A percentile compares a stretch with the other conserved stretches of the same genome.
Conservation (phyloP, 2,797 vertebrate species). For the Lacerta bilineata region DNA sequence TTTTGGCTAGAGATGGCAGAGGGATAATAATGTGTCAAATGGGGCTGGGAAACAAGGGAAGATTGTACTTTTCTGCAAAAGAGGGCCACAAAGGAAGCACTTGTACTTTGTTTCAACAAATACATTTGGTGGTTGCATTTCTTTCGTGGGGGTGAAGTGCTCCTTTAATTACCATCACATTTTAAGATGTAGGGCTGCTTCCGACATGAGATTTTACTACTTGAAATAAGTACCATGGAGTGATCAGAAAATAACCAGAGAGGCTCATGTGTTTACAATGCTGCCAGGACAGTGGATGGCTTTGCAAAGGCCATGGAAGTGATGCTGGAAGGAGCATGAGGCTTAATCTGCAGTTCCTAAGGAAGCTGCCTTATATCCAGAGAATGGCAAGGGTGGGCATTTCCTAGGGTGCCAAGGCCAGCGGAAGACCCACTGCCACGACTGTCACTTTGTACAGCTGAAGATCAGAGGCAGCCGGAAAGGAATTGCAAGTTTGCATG, state of each 20-base stretch:
- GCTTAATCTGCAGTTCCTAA: background rate
- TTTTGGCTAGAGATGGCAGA: constrained; percentile 9
- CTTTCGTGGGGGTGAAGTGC: background rate
- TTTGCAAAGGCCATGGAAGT: background rate
- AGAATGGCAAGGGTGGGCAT: no score
- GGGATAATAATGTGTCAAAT: background rate
- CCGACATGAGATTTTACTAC: background rate
- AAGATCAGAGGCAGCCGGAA: no score
- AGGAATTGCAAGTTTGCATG: no score
- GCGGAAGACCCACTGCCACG: no score
- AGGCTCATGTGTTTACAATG: no score
- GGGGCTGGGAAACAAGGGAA: background rate
- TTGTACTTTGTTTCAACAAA: background rate
- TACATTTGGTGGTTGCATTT: background rate
- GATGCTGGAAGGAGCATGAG: no score
- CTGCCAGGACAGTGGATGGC: background rate
- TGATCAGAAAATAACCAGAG: background rate
- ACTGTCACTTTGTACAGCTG: no score
- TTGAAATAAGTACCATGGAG: background rate
- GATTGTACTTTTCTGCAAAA: background rate
- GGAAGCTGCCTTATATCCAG: background rate
- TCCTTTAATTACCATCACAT: background rate
- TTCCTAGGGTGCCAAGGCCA: no score
- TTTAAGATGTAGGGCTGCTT: background rate
- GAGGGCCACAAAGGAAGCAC: background rate